Base-by-base conservation (phyloP, 2,113 vertebrate species). In the Ceratotherium simum region DNA sequence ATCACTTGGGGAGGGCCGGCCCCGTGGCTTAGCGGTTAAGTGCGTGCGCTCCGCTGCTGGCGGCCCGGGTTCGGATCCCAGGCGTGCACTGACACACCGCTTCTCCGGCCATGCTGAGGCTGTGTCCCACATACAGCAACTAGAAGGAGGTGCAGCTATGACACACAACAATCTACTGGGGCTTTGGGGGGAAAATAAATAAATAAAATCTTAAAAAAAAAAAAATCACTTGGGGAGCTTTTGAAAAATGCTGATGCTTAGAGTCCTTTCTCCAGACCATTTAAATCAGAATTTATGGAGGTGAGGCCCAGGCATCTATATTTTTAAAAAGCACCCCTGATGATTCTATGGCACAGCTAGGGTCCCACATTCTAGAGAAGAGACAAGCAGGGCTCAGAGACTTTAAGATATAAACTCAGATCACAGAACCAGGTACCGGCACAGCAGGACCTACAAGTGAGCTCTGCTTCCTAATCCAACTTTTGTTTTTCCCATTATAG, bases 141-240 rank as follows among this genome's bases (percentile, higher is more conserved):
- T n/a, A n/a, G n/a, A n/a, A n/a, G n/a, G n/a, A n/a, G n/a, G n/a
- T n/a, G n/a, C n/a, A n/a, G n/a, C n/a, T n/a, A n/a, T n/a, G n/a
- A n/a, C n/a, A n/a, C n/a, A n/a, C n/a, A n/a, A n/a, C n/a, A n/a
- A n/a, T n/a, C n/a, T n/a, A n/a, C n/a, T n/a, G n/a, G n/a, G n/a
- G n/a, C n/a, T n/a, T n/a, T n/a, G n/a, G n/a, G n/a, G n/a, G n/a
- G n/a, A n/a, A n/a, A n/a, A n/a, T n/a, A n/a, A n/a, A n/a, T n/a
- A n/a, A n/a, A n/a, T n/a, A n/a, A n/a, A n/a, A n/a, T n/a, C n/a
- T n/a, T n/a, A n/a, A n/a, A n/a, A n/a, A n/a, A n/a, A n/a, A n/a
- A n/a, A 95, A 25, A 72, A 69, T 72, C 92, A 46, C 70, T 31
- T 56, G 46, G 56, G 92, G 92, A 93, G 86, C 67, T 84, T 80